Evolutionary conservation across 2,797 vertebrate species (phyloP).

Genomic region (Thripadectes ignobilis): DNA sequence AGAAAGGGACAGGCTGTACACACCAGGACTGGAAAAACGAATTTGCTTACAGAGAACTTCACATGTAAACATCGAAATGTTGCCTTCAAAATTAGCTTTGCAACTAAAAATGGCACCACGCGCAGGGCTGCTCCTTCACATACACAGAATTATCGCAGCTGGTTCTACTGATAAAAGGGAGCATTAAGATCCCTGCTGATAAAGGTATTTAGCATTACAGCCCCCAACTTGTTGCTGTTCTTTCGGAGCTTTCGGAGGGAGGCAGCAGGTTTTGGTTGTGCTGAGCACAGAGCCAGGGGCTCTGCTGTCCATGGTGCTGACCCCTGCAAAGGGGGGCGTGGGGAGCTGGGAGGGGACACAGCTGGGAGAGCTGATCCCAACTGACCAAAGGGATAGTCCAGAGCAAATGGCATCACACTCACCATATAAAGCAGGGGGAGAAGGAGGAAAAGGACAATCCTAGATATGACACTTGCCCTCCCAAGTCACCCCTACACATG

Average conservation of each 20-base stretch:
- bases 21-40: background rate
- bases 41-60: background rate
- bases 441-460: rapidly evolving
- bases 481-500: background rate
- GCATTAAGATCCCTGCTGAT: background rate
- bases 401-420: rapidly evolving
- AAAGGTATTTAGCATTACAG: background rate
- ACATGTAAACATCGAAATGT: background rate
- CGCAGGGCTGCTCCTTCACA: background rate
- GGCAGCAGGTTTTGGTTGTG: background rate
- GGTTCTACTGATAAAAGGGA: background rate
- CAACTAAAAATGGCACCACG: background rate
- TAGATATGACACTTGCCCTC: background rate
- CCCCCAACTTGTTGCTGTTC: rapidly evolving
- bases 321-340: rapidly evolving
- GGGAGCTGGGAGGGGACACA: background rate
- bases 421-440: rapidly evolving
- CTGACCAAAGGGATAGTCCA: background rate
- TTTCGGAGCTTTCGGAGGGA: background rate
- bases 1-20: background rate
- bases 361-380: background rate
- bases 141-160: background rate
- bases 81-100: background rate
- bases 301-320: background rate
- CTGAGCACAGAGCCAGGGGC: background rate